Evolutionary conservation across 2,797 vertebrate genomes (phyloP), one percentile per base, ranked within the genome.

Genomic region (Poeciliopsis turneri): DNA sequence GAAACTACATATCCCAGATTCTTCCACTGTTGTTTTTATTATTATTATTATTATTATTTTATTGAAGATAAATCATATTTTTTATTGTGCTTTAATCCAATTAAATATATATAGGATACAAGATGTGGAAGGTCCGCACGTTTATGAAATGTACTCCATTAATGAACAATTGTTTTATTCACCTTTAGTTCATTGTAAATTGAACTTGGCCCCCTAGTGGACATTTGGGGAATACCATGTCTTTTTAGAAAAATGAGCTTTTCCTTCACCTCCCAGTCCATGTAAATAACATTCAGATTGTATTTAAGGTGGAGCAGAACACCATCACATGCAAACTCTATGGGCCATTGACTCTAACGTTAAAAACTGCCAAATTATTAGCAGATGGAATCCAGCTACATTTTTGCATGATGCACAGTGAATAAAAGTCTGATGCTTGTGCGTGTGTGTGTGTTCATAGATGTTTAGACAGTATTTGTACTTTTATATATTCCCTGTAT

Each of bases 251-350:
- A 61, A 45, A 39, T 57, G 25, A 71, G 53, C 43, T 45, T 49
- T 46, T 70, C 49, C 72, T 36, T 81, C 75, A 16, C 59, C 68
- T 84, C 72, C 51, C 59, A 78, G 76, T 81, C 83, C 72, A 64
- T 78, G 70, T 72, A 80, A 79, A 85, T 82, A 81, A 70, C 76
- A 46, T 81, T 89, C 83, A 81, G 84, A 53, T 85, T 75, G 78
- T 64, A 41, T 81, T 43, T 72, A 53, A 41, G 43, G 81, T 82
- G 82, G 41, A 79, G 71, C 77, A 20, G 13, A 77, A 77, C 83
- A 30, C 39, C 41, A 82, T 78, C 57, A 78, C 61, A 79, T 4
- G 41, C 72, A 83, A 87, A 75, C 36, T 49, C 33, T n/a, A 82
- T 10, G 7, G 59, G 30, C 7, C 30, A 33, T 20, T 77, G 57